Evolutionary conservation across 2,113 vertebrate genomes (phyloP), one percentile per base, ranked within the genome.

Genomic region (Nettapus auritus): DNA sequence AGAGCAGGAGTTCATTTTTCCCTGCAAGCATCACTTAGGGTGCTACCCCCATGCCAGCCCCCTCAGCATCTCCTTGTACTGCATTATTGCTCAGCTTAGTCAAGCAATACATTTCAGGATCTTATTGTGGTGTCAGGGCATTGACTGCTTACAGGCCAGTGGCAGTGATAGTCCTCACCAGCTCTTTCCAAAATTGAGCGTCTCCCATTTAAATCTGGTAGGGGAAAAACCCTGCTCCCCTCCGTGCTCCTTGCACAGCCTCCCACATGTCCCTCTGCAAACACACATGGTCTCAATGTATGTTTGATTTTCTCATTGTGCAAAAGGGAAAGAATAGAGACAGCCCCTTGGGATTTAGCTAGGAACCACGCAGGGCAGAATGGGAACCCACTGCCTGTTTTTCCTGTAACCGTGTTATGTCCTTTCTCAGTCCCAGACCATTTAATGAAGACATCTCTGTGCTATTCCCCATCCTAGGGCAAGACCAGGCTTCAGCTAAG

Each of bases 111-210:
- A 70, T 56, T 33, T 44, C 69, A 33, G 0, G 11, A 26, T 26
- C 70, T 56, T 46, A 9, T 36, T 33, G 6, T 26, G 12, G 5
- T 33, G 52, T 5, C 46, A 34, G 17, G 52, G 44, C 44, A n/a
- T 62, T 80, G 53, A 9, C 48, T 57, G 55, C n/a, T 83, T 38
- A 7, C 6, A 23, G 6, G 44, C 4, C 67, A 79, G 81, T 9
- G 21, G 44, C 36, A 64, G 42, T 0, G 7, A 46, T 48, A 26
- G 10, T 1, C 22, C 1, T 29, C 3, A 3, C 8, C 19, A 57
- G 46, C n/a, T 36, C 60, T 29, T 59, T 46, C 78, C 75, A 48
- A 52, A 52, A 81, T n/a, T 22, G 1, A 12, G 13, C 18, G 34
- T 31, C 38, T 85, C n/a, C 33, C 23, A 62, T 62, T 31, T 11